Conservation (phyloP, 2,888 invertebrate genomes). For the Temnothorax rugatulus region DNA sequence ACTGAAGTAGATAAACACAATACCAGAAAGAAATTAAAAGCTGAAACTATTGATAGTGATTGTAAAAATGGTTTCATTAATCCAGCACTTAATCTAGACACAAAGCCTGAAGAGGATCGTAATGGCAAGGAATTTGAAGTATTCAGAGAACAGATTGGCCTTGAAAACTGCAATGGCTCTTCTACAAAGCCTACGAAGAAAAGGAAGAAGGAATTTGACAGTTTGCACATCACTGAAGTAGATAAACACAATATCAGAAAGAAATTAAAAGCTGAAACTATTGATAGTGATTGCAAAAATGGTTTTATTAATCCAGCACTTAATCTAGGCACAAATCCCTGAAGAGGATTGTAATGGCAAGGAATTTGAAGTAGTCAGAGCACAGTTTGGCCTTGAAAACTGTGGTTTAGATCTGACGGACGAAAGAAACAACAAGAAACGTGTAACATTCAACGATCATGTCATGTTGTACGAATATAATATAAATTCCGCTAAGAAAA, state of each 20-base stretch:
- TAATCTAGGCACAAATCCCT: slow-evolving; percentile 64
- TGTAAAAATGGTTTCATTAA: slow-evolving; percentile 69
- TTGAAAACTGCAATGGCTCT: slow-evolving; percentile 74
- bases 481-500: slow-evolving; percentile 76
- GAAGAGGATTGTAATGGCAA: slow-evolving; percentile 69
- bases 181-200: slow-evolving; percentile 58
- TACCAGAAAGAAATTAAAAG: slow-evolving; percentile 74
- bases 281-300: slow-evolving; percentile 38
- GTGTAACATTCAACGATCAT: slow-evolving; percentile 84
- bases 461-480: slow-evolving; percentile 78
- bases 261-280: slow-evolving; percentile 71
- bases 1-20: slow-evolving; percentile 56
- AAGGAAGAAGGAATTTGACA: slow-evolving; percentile 64
- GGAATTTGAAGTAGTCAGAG: slow-evolving; percentile 79
- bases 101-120: slow-evolving; percentile 56
- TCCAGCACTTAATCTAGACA: slow-evolving; percentile 70
- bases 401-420: slow-evolving; percentile 82
- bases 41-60: slow-evolving; percentile 36
- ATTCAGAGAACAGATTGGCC: slow-evolving; percentile 71
- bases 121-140: slow-evolving; percentile 79
- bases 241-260: slow-evolving; percentile 64
- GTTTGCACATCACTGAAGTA: slow-evolving; percentile 52
- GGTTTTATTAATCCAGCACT: slow-evolving; percentile 72
- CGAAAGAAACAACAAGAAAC: slow-evolving; percentile 78
- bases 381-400: slow-evolving; percentile 79